Evolutionary conservation across 2,888 invertebrate genomes (phyloP).

Genomic region (Parapristionchus giblindavisi): DNA sequence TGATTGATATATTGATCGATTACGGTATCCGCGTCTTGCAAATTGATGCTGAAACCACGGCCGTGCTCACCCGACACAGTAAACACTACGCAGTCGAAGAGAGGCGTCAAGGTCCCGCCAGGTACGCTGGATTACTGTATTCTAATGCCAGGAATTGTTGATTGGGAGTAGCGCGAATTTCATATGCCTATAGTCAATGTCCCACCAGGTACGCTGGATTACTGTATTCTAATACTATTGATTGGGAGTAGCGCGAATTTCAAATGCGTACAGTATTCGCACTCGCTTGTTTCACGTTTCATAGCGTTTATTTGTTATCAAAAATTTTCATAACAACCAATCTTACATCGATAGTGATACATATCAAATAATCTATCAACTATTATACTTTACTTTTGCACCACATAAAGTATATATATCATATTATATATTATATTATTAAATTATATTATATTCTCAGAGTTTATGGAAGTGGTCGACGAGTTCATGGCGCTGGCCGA

Average conservation of each 20-base stretch:
- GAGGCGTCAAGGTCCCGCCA: constrained; percentile 5
- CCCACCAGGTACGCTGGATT: too few species aligned
- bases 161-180: too few species aligned
- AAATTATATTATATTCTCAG: constrained; percentile 10
- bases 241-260: neutral
- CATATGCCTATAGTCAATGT: too few species aligned
- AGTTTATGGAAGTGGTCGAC: constrained; percentile 34
- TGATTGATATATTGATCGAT: neutral
- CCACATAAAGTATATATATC: too few species aligned
- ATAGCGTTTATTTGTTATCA: neutral
- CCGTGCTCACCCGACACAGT: neutral
- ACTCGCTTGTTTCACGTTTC: too few species aligned
- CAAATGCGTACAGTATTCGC: too few species aligned
- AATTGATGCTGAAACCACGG: constrained; percentile 29
- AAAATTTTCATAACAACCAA: neutral
- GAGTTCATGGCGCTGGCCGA: constrained; percentile 30
- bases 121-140: constrained; percentile 13
- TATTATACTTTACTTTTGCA: too few species aligned
- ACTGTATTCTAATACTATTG: too few species aligned
- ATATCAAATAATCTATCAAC: too few species aligned
- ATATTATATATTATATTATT: neutral
- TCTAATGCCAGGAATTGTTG: too few species aligned
- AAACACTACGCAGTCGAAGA: neutral
- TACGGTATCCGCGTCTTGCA: neutral
- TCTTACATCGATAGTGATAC: too few species aligned